Evolutionary conservation across 2,797 vertebrate species (phyloP).

Genomic region (Anniella stebbinsi): DNA sequence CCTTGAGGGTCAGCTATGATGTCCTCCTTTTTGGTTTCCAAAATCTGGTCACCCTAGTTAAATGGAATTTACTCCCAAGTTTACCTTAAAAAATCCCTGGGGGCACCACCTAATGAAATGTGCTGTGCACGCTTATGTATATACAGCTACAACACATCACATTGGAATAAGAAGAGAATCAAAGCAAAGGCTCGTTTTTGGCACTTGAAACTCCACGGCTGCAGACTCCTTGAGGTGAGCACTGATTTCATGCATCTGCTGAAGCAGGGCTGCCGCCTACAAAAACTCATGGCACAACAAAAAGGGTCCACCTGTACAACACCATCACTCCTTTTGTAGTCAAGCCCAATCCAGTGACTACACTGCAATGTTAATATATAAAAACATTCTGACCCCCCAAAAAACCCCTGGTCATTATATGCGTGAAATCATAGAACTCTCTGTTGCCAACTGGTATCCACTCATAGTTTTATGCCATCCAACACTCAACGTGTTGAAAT

Average conservation of each 20-base stretch:
- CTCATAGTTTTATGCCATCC: background rate
- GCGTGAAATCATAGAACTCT: background rate
- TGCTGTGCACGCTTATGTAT: no score
- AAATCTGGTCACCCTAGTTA: no score
- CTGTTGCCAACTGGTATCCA: no score
- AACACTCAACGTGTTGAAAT: background rate
- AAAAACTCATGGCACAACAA: background rate
- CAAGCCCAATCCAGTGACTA: background rate
- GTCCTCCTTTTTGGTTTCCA: no score
- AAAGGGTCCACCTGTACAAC: background rate
- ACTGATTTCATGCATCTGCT: background rate
- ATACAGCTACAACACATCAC: background rate
- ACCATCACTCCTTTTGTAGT: background rate
- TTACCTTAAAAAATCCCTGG: no score
- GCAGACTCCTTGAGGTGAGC: background rate
- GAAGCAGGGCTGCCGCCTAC: background rate
- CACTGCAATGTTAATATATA: background rate
- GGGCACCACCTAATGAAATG: no score
- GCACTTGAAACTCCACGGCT: background rate
- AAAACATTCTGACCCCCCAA: background rate
- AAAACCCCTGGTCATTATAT: background rate
- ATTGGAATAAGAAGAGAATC: background rate
- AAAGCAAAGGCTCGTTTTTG: background rate
- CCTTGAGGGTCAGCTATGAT: no score
- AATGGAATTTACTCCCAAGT: no score